phyloP scores from a whole-genome alignment of 2,888 invertebrate species.

The Spialia ferax region DNA sequence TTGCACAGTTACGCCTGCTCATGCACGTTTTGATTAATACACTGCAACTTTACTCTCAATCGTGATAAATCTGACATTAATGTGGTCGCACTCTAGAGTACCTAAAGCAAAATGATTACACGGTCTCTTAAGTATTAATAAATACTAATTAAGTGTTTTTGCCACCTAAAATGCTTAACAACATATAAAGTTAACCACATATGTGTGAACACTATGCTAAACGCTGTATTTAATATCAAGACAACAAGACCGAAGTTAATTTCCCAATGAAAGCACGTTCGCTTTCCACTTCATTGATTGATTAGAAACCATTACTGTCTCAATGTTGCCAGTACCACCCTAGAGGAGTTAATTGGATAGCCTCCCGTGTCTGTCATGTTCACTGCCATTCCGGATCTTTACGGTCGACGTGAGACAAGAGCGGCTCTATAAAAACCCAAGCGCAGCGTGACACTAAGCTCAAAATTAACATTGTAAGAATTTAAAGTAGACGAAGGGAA shows the following conservation, averaged over 20 bases:
- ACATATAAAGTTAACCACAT: too few relatives aligned
- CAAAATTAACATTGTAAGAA: conserved; percentile 36
- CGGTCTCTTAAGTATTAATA: neutral
- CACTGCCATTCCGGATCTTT: conserved; percentile 30
- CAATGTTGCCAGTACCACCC: conserved; percentile 30
- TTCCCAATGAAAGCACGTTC: neutral
- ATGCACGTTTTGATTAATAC: conserved; percentile 31
- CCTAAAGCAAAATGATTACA: neutral
- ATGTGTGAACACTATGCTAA: too few relatives aligned
- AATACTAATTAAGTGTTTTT: neutral
- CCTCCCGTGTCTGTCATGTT: conserved; percentile 29
- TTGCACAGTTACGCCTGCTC: conserved; percentile 18
- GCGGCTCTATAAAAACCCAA: conserved; percentile 29
- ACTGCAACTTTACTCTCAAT: conserved; percentile 21
- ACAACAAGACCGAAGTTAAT: neutral
- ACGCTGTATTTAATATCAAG: conserved; percentile 1
- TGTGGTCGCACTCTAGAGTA: neutral
- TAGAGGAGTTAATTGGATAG: conserved; percentile 34
- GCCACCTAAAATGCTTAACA: neutral
- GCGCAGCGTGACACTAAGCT: conserved; percentile 27
- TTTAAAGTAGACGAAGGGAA: conserved; percentile 29
- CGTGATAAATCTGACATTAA: conserved; percentile 17
- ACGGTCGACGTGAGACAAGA: conserved; percentile 17
- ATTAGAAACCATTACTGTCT: conserved; percentile 32
- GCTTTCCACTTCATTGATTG: conserved; percentile 25